phyloP scores from a whole-genome alignment of 2,113 vertebrate species.

The Phylloscopus trochilus region DNA sequence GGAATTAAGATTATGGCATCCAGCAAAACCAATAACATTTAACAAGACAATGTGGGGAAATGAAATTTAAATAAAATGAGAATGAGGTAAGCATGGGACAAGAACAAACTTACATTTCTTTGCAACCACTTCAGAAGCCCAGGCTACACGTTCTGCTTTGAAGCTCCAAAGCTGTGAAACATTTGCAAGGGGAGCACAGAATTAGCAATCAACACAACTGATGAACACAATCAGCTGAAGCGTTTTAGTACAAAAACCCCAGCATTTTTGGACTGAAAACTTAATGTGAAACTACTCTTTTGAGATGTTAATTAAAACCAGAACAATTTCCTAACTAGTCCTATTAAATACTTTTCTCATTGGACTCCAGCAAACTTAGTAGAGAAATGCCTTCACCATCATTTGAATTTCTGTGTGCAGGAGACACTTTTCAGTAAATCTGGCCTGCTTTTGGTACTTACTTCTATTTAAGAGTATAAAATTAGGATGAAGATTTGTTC shows the following conservation, averaged over 20 bases:
- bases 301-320: background rate
- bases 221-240: background rate
- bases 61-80: background rate
- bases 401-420: background rate
- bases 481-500: background rate
- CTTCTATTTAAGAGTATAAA: background rate
- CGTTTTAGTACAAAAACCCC: background rate
- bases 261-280: background rate
- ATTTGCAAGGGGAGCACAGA: background rate
- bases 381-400: background rate
- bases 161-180: background rate
- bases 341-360: background rate
- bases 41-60: background rate
- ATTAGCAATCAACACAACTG: background rate
- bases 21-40: background rate
- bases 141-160: background rate
- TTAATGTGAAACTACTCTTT: background rate
- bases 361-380: background rate
- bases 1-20: background rate
- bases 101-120: background rate
- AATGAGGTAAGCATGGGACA: background rate
- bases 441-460: background rate
- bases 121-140: background rate
- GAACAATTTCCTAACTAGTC: background rate
- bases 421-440: background rate